Conservation (phyloP, 92 coral and sea anemone genomes). For the Epizoanthus fatuus region DNA sequence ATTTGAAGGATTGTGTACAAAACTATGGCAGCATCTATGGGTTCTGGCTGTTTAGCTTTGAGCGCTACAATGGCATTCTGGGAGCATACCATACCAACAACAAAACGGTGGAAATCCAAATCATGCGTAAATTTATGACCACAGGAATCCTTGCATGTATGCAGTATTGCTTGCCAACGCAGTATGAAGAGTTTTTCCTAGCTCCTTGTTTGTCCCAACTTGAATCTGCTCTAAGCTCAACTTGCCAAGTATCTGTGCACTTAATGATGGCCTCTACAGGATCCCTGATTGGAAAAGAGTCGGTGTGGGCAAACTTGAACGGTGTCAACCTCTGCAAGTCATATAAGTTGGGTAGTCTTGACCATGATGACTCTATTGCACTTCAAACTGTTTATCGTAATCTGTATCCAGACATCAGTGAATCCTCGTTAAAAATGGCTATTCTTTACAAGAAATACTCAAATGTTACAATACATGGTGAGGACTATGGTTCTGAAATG, state of each 20-base stretch:
- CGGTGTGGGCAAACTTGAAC: constrained; percentile 40
- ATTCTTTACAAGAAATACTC: constrained; percentile 33
- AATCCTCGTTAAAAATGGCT: constrained; percentile 30
- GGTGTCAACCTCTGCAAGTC: constrained; percentile 15
- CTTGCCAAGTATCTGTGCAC: constrained; percentile 14
- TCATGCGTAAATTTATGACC: constrained; percentile 67
- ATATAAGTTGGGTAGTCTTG: constrained; percentile 52
- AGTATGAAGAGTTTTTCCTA: constrained; percentile 48
- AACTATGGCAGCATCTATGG: constrained; percentile 72
- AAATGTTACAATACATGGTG: constrained; percentile 18
- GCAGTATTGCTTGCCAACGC: constrained; percentile 58
- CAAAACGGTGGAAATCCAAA: constrained; percentile 58
- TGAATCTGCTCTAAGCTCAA: constrained; percentile 1
- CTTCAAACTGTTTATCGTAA: constrained; percentile 26
- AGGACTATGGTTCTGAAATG: constrained; percentile 44
- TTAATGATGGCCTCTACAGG: constrained; percentile 59
- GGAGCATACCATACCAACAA: constrained; percentile 55
- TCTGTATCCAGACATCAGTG: constrained; percentile 34
- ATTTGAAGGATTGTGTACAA: constrained; percentile 57
- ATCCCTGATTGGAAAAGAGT: constrained; percentile 40
- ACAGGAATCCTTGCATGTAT: constrained; percentile 51
- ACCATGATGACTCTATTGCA: constrained; percentile 31
- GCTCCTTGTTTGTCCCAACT: constrained; percentile 13
- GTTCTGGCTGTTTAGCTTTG: constrained; percentile 75
- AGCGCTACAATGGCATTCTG: constrained; percentile 68